Evolutionary conservation across 2,797 vertebrate species (phyloP).

Genomic region (Rhynchotus rufescens): DNA sequence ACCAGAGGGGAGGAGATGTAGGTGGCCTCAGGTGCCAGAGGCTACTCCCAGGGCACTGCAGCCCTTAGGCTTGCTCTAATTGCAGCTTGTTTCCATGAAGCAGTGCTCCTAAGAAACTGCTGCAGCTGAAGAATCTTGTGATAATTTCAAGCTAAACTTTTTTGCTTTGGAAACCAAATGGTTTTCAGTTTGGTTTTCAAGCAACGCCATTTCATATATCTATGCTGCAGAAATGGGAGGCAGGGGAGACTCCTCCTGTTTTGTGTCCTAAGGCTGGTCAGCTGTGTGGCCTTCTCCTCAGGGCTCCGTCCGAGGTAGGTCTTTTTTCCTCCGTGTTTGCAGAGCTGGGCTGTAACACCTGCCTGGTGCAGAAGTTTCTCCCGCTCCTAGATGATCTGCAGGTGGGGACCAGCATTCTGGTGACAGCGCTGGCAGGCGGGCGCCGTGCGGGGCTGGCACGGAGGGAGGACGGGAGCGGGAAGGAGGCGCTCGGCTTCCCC

Average conservation of each 20-base stretch:
- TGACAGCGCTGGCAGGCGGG: neutral
- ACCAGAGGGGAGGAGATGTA: neutral
- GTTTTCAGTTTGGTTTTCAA: neutral
- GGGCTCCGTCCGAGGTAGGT: no score
- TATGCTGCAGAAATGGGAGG: neutral
- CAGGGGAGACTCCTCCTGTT: neutral
- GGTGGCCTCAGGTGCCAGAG: neutral
- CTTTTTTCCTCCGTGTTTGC: rapidly evolving
- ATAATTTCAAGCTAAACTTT: no score
- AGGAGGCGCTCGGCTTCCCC: neutral
- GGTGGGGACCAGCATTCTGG: neutral
- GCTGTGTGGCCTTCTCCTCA: neutral
- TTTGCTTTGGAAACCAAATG: rapidly evolving
- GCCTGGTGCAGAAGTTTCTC: no score
- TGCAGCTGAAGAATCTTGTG: neutral
- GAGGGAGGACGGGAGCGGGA: neutral
- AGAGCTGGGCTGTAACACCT: rapidly evolving
- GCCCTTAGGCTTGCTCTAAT: neutral
- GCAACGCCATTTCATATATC: rapidly evolving
- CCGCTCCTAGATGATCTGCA: neutral
- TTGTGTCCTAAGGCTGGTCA: neutral
- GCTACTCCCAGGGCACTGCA: neutral
- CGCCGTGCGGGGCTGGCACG: neutral
- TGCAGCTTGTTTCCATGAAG: neutral
- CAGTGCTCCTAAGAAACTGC: neutral